These are phyloP conservation scores for Tetramorium simillimum DNA, from an alignment of 1,140 invertebrate genomes.

Conservation along the genomic window DNA sequence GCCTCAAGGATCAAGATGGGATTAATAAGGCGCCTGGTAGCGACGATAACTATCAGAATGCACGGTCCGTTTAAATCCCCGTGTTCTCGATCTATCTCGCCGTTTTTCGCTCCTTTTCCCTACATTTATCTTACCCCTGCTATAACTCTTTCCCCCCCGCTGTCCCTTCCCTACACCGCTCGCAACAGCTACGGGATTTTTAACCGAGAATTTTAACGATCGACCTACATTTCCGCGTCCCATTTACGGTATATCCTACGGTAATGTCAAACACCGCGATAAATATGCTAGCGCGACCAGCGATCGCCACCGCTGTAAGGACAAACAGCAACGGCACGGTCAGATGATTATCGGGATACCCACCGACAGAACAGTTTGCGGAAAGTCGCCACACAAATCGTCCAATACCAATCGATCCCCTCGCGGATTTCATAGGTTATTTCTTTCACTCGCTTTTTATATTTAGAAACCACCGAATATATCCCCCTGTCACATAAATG, in stretches of 20 bases:
- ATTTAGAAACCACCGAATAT: background rate
- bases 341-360: constrained; percentile 27
- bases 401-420: constrained; percentile 13
- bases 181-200: constrained; percentile 75
- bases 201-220: constrained; percentile 83
- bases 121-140: constrained; percentile 60
- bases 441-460: background rate
- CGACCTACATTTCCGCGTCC: constrained; percentile 79
- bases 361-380: constrained; percentile 5
- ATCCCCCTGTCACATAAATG: background rate
- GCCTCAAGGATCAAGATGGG: constrained; percentile 63
- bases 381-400: constrained; percentile 20
- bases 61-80: constrained; percentile 25
- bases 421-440: background rate
- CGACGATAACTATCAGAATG: constrained; percentile 63
- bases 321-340: constrained; percentile 24
- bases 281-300: constrained; percentile 61
- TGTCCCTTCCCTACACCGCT: constrained; percentile 39
- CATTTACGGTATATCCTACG: constrained; percentile 75
- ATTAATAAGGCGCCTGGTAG: constrained; percentile 68
- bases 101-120: constrained; percentile 1
- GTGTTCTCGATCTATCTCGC: constrained; percentile 42
- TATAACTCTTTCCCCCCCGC: constrained; percentile 51
- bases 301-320: constrained; percentile 1
- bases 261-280: constrained; percentile 75